Base-by-base conservation (phyloP, 2,113 vertebrate genomes). In the Climacteris rufus region DNA sequence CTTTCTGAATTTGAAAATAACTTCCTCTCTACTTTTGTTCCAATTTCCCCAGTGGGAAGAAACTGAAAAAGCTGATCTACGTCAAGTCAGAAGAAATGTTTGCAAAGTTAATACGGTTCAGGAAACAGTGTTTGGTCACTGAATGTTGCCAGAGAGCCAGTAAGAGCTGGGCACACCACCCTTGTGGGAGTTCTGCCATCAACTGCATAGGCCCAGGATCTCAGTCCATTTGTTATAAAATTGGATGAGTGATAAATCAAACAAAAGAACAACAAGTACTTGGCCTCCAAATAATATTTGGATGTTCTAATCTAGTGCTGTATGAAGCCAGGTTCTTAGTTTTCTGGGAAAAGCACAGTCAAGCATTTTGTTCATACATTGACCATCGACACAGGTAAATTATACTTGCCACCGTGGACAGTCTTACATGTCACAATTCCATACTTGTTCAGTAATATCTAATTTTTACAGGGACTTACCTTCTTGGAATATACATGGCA, bases 1-100 rank as follows among this genome's bases (percentile, higher is more conserved):
- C 31, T 52, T 90, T 54, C 70, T 80, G 65, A 95, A 94, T 90
- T 82, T 65, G 80, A 72, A 92, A 95, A 87, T 60, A 75, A 68
- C 8, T 24, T 89, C 39, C 71, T 70, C 53, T 89, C 23, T 71
- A 45, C 37, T 96, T 90, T 81, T 92, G 75, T 94, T 92, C 54
- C 59, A n/a, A 79, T 92, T 87, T 94, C 84, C 81, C 68, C 44
- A 23, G 63, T 87, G 71, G 52, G 44, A 93, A 92, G 83, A 64
- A 94, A 81, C 64, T 35, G 52, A 81, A 94, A 89, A 76, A 86
- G 68, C 69, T 53, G 39, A 88, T 64, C 65, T 74, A 71, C 1
- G 2, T 90, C 71, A 90, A 92, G 72, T 81, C 44, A 81, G 80
- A 96, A 94, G 44, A 93, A 92, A 87, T n/a, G 33, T 39, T 59